phyloP scores from a whole-genome alignment of 1,140 invertebrate species.

The Hermatobates lingyangjiaoensis region DNA sequence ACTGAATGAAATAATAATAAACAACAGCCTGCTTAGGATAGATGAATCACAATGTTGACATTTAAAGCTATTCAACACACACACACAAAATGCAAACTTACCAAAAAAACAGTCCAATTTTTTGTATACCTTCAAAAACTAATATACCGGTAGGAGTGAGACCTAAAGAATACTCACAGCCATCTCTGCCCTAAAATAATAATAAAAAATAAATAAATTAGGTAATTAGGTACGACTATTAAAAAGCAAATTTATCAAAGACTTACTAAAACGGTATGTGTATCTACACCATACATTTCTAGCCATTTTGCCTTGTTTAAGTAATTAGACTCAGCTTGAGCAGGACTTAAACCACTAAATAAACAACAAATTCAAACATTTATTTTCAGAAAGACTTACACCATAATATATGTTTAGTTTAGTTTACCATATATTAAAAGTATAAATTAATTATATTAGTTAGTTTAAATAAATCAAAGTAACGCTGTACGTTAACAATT shows the following conservation, averaged over 20 bases:
- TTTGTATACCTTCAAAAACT: conserved; percentile 84
- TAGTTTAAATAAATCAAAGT: too few relatives aligned
- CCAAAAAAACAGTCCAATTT: conserved; percentile 98
- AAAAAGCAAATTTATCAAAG: too few relatives aligned
- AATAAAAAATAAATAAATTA: conserved; percentile 14
- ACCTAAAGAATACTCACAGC: conserved; percentile 88
- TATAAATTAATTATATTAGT: too few relatives aligned
- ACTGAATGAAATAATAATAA: too few relatives aligned
- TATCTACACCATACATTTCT: conserved; percentile 93
- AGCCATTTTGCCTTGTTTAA: conserved; percentile 88
- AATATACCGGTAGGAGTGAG: conserved; percentile 93
- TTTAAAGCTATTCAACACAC: too few relatives aligned
- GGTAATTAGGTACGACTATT: too few relatives aligned
- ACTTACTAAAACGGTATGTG: conserved; percentile 68
- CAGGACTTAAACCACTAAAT: conserved; percentile 54
- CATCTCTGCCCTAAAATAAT: conserved; percentile 67
- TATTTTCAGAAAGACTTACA: background rate
- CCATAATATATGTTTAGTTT: too few relatives aligned
- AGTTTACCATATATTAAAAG: too few relatives aligned
- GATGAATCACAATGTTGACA: too few relatives aligned
- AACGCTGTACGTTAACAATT: too few relatives aligned
- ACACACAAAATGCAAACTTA: too few relatives aligned
- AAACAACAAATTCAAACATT: background rate
- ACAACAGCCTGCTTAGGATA: too few relatives aligned
- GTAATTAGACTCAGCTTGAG: conserved; percentile 81